These are phyloP conservation scores for Coleophora deauratella DNA, from an alignment of 2,888 invertebrate species.

Conservation along the genomic window DNA sequence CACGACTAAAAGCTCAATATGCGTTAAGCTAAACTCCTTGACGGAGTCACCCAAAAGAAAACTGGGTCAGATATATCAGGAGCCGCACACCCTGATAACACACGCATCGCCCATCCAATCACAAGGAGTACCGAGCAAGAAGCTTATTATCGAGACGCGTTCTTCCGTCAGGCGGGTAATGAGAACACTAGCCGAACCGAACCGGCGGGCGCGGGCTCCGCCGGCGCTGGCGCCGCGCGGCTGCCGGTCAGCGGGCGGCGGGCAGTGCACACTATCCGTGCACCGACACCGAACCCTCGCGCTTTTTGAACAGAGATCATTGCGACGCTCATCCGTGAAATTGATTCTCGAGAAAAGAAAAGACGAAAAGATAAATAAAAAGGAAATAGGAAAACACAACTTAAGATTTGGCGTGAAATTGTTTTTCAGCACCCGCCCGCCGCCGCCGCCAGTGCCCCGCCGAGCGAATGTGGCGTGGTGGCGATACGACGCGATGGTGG, in stretches of 20 bases:
- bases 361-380: constrained; percentile 74
- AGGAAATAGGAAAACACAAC: constrained; percentile 74
- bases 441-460: constrained; percentile 36
- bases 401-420: constrained; percentile 75
- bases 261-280: too few relatives aligned
- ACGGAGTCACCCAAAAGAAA: constrained; percentile 51
- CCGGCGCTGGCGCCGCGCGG: constrained; percentile 31
- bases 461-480: too few relatives aligned
- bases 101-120: constrained; percentile 69
- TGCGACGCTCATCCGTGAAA: constrained; percentile 73
- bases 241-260: constrained; percentile 28
- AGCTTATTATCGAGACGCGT: constrained; percentile 63
- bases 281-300: constrained; percentile 31
- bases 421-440: constrained; percentile 67
- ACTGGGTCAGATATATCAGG: constrained; percentile 57
- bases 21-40: constrained; percentile 30
- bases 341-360: constrained; percentile 72
- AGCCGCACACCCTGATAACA: constrained; percentile 58
- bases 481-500: constrained; percentile 26
- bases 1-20: too few relatives aligned
- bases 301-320: constrained; percentile 71
- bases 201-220: constrained; percentile 17
- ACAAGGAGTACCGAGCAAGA: constrained; percentile 61
- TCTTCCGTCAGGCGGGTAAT: constrained; percentile 51
- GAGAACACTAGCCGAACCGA: constrained; percentile 30